Evolutionary conservation across 2,113 vertebrate species (phyloP).

Genomic region (Anoura caudifer): DNA sequence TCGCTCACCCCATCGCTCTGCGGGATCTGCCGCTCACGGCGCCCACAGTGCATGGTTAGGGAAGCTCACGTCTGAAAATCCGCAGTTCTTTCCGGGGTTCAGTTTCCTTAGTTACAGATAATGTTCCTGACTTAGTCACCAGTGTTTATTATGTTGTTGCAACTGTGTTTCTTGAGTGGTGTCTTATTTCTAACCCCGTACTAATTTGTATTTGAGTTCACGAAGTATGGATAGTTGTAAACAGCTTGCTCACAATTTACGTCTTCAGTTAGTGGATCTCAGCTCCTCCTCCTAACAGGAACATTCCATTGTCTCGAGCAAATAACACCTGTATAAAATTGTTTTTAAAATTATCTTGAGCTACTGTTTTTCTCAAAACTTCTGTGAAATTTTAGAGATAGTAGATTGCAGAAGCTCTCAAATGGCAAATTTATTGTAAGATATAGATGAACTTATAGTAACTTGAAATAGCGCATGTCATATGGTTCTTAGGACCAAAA

Average conservation of each 20-base stretch:
- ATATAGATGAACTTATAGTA: neutral
- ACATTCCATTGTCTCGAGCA: neutral
- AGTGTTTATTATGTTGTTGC: neutral
- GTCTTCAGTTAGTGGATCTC: neutral
- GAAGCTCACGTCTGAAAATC: neutral
- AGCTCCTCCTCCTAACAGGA: neutral
- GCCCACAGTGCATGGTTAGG: slow-evolving; percentile 53
- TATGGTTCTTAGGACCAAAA: neutral
- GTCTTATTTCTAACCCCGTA: neutral
- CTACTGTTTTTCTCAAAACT: neutral
- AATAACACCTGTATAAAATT: neutral
- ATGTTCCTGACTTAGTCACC: neutral
- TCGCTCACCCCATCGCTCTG: neutral
- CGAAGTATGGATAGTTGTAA: neutral
- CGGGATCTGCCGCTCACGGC: neutral
- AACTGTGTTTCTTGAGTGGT: neutral
- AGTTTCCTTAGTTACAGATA: neutral
- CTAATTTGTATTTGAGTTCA: neutral
- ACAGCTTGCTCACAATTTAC: neutral
- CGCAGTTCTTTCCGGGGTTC: neutral
- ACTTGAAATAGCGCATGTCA: neutral
- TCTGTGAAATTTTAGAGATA: neutral
- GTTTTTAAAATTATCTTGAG: neutral
- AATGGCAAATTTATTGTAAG: neutral
- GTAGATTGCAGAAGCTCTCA: neutral